Conservation (phyloP, 2,797 vertebrate genomes). For the Smutsia gigantea region DNA sequence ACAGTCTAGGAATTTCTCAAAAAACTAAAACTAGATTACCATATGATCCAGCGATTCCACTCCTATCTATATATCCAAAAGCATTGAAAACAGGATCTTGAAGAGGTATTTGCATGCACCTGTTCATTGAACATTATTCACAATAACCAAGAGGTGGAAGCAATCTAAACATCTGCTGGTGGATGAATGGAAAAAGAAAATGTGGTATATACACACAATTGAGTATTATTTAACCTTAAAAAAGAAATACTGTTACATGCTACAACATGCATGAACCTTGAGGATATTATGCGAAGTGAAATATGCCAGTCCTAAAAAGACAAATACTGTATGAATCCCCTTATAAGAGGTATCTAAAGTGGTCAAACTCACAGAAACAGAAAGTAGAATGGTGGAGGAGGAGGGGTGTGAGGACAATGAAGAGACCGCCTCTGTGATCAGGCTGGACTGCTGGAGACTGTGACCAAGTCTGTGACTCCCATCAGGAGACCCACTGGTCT, state of each 20-base stretch:
- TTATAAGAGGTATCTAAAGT: neutral
- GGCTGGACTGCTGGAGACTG: neutral
- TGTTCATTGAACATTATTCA: neutral
- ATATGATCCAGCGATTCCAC: neutral
- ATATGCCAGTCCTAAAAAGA: neutral
- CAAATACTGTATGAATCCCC: neutral
- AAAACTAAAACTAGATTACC: neutral
- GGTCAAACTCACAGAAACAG: neutral
- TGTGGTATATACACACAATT: too few relatives aligned
- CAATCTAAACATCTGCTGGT: neutral
- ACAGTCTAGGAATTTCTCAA: neutral
- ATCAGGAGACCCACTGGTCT: neutral
- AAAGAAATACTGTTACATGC: neutral
- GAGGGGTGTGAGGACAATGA: too few relatives aligned
- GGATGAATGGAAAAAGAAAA: neutral
- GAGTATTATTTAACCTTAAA: neutral
- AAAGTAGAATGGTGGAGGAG: neutral
- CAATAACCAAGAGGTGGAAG: neutral
- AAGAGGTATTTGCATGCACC: neutral
- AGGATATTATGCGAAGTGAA: neutral
- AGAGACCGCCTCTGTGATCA: too few relatives aligned
- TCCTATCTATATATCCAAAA: neutral
- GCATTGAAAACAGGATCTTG: neutral
- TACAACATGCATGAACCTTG: neutral
- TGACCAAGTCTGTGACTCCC: neutral